Conservation (phyloP, 2,113 vertebrate species). For the Pipa parva region DNA sequence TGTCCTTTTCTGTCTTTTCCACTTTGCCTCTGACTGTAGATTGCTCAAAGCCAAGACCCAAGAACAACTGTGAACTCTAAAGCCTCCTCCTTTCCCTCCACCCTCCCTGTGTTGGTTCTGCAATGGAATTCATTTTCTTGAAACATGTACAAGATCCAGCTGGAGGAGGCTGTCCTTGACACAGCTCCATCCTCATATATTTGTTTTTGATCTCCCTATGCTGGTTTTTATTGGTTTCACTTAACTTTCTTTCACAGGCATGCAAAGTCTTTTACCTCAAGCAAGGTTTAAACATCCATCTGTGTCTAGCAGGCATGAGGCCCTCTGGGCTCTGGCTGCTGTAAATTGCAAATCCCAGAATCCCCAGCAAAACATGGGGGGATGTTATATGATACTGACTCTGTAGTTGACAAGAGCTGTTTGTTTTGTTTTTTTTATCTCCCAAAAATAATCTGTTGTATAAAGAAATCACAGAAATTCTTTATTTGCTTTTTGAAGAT, state of each 20-base stretch:
- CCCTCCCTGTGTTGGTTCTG: slow-evolving; percentile 41
- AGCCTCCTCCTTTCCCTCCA: slow-evolving; percentile 42
- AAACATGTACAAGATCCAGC: slow-evolving; percentile 52
- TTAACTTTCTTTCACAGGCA: slow-evolving; percentile 10
- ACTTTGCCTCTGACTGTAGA: slow-evolving; percentile 12
- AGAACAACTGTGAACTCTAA: slow-evolving; percentile 43
- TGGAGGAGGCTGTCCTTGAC: slow-evolving; percentile 51
- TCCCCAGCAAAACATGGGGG: too few relatives aligned
- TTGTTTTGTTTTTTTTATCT: too few relatives aligned
- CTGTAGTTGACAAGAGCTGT: too few relatives aligned
- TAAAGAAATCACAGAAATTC: too few relatives aligned
- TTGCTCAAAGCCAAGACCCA: slow-evolving; percentile 49
- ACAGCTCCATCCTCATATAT: slow-evolving; percentile 47
- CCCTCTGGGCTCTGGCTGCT: too few relatives aligned
- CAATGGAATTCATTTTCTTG: slow-evolving; percentile 54
- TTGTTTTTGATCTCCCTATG: slow-evolving; percentile 7
- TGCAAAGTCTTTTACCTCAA: too few relatives aligned
- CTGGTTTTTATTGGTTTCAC: not conserved
- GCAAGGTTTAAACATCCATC: too few relatives aligned
- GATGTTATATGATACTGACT: too few relatives aligned
- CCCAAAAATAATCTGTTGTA: too few relatives aligned
- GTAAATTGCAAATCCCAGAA: too few relatives aligned
- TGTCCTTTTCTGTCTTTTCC: slow-evolving; percentile 12
- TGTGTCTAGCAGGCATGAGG: too few relatives aligned
- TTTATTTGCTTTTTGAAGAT: too few relatives aligned